Evolutionary conservation across 2,113 vertebrate genomes (phyloP).

Genomic region (Clarias macrocephalus): DNA sequence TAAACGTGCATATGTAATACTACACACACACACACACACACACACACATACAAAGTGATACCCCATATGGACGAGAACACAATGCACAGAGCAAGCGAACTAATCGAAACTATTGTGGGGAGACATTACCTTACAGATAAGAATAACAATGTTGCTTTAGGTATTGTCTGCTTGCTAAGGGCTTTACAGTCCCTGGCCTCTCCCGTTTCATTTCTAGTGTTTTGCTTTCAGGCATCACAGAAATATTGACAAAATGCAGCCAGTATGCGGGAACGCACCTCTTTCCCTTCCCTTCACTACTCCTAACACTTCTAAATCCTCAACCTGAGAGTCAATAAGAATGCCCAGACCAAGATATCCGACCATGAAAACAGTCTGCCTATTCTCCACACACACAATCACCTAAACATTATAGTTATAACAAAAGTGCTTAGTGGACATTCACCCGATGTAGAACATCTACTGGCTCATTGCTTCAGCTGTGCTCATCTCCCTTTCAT

Average conservation of each 20-base stretch:
- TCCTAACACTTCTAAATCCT: slow-evolving; percentile 59
- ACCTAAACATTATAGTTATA: slow-evolving; percentile 36
- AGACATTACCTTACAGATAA: slow-evolving; percentile 35
- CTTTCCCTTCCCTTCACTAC: slow-evolving; percentile 50
- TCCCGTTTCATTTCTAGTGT: slow-evolving; percentile 30
- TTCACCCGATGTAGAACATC: slow-evolving; percentile 63
- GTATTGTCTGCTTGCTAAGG: slow-evolving; percentile 34
- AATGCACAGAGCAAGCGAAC: slow-evolving; percentile 25
- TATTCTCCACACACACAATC: slow-evolving; percentile 37
- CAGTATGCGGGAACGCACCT: slow-evolving; percentile 48
- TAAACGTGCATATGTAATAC: slow-evolving; percentile 29
- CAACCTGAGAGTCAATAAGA: slow-evolving; percentile 54
- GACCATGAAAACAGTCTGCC: not conserved
- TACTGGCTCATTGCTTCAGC: slow-evolving; percentile 65
- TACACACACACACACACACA: not conserved
- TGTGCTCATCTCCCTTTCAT: slow-evolving; percentile 65
- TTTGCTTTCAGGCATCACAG: slow-evolving; percentile 42
- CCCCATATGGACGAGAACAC: not conserved
- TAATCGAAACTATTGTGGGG: slow-evolving; percentile 29
- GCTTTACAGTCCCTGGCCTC: slow-evolving; percentile 22
- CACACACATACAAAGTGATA: not conserved
- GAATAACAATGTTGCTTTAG: slow-evolving; percentile 36
- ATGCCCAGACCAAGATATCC: slow-evolving; percentile 43
- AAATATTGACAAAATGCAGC: slow-evolving; percentile 63
- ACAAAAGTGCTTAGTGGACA: not conserved